Evolutionary conservation across 2,113 vertebrate species (phyloP), one percentile per base, ranked within the genome.

Genomic region (Dromaius novaehollandiae): DNA sequence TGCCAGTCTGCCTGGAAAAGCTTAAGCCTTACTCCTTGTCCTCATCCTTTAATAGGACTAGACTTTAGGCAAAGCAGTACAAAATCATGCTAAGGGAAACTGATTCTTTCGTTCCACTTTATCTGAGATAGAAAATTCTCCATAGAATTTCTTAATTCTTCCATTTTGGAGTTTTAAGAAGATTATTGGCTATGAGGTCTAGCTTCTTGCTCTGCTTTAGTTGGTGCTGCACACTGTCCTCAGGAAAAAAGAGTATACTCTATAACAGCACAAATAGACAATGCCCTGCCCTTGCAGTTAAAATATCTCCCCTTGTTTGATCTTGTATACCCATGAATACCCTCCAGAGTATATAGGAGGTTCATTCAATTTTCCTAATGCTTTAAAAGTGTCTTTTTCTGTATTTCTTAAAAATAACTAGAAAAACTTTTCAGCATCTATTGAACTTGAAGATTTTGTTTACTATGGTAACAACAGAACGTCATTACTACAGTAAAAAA

Each of bases 1-100:
- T 94, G 95, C 96, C 96, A 95, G 90, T 71, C 92, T 93, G 92
- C 86, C 88, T 88, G 82, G 92, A 96, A 90, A 94, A 96, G 88
- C 95, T 90, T 97, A 96, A 96, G 90, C 95, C 93, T 91, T 94
- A 88, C 25, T 97, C 96, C 65, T 66, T 78, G 82, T 88, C 76
- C n/a, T 96, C 95, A 96, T 96, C 96, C 96, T 94, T 96, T 97
- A 96, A 96, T 94, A 94, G 93, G 95, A 96, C 96, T 96, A 95
- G 96, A 96, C 95, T 92, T 96, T 38, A 53, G 88, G 88, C 88
- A 95, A 90, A 95, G 90, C 73, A 46, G 60, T 81, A 42, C 66
- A 51, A 81, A 95, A 65, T 84, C 91, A 85, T 79, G 55, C 66
- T 55, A 70, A 91, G 60, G 68, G 68, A 86, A 58, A 90, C 34